Conservation (phyloP, 1,140 invertebrate species). For the Lethocerus indicus region DNA sequence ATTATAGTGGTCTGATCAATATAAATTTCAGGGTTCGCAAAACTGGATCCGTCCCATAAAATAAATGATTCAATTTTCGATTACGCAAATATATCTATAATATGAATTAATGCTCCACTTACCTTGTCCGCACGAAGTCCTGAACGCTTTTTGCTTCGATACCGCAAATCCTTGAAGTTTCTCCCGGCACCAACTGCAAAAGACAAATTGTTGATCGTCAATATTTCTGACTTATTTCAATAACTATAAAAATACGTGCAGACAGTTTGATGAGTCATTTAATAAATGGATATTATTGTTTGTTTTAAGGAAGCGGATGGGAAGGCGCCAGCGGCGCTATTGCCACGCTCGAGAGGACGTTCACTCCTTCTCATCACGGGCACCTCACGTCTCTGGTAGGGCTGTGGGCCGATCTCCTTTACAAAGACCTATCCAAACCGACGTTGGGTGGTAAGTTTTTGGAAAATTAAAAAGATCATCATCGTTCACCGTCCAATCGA, state of each 20-base stretch:
- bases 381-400: conserved; percentile 9
- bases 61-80: no score
- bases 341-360: conserved; percentile 15
- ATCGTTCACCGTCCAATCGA: background rate
- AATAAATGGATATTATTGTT: background rate
- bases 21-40: no score
- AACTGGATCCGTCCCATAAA: no score
- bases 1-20: no score
- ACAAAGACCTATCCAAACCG: conserved; percentile 8
- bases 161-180: no score
- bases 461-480: background rate
- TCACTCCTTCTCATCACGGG: conserved; percentile 1
- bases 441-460: conserved; percentile 3
- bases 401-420: conserved; percentile 11
- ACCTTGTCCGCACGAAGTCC: no score
- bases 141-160: no score
- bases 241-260: background rate
- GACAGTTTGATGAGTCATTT: background rate
- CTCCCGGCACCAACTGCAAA: background rate
- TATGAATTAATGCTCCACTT: no score
- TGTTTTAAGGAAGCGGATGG: background rate
- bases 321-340: background rate
- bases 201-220: background rate
- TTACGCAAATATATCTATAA: no score
- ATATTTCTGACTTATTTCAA: background rate